Evolutionary conservation across 2,113 vertebrate genomes (phyloP).

Genomic region (Camelus bactrianus): DNA sequence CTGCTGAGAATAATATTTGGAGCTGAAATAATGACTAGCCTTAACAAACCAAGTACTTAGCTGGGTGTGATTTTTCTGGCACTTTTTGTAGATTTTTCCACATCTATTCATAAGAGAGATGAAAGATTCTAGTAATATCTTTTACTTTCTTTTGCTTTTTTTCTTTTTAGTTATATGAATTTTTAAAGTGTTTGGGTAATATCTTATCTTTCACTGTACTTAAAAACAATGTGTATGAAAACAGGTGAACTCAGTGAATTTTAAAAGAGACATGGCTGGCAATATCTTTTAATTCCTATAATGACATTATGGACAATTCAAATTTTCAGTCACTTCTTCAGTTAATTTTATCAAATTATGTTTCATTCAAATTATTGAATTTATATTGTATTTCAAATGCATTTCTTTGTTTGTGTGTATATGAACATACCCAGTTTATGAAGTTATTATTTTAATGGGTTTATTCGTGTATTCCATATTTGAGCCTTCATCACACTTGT

Average conservation of each 20-base stretch:
- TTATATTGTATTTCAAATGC: not conserved
- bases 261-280: not conserved
- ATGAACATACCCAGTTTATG: not conserved
- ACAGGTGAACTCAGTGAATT: not conserved
- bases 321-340: not conserved
- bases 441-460: not conserved
- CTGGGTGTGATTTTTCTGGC: not conserved
- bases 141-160: not conserved
- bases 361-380: not conserved
- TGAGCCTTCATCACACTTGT: not conserved
- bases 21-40: conserved; percentile 51
- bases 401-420: not conserved
- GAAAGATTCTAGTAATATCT: not conserved
- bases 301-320: not conserved
- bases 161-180: not conserved
- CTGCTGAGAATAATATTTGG: conserved; percentile 58
- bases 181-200: not conserved
- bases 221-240: not conserved
- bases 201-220: not conserved
- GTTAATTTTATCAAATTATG: not conserved
- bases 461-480: not conserved
- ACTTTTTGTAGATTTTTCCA: not conserved
- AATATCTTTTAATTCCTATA: not conserved
- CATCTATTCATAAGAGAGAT: not conserved
- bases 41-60: conserved; percentile 30